Evolutionary conservation across 2,888 invertebrate genomes (phyloP).

Genomic region (Drosophila nigritarsus): DNA sequence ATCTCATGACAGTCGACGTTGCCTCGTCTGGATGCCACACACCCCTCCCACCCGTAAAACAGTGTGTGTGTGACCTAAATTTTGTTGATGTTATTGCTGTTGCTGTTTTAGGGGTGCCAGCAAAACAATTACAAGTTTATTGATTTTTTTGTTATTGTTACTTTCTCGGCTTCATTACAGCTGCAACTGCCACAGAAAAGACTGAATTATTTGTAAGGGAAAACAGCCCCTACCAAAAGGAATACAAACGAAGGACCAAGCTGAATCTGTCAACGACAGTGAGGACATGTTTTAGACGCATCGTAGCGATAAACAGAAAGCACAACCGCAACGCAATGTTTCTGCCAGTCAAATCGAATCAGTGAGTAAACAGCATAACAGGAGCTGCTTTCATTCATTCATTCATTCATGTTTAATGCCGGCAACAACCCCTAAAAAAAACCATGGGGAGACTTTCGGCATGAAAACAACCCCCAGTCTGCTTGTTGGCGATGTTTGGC

Average conservation of each 20-base stretch:
- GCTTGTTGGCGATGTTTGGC: constrained; percentile 31
- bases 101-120: constrained; percentile 15
- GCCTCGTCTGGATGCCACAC: background rate
- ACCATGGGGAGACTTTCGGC: constrained; percentile 26
- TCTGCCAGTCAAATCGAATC: constrained; percentile 84
- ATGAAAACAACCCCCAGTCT: constrained; percentile 58
- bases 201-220: constrained; percentile 32
- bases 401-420: constrained; percentile 29
- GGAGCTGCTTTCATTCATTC: constrained; percentile 23
- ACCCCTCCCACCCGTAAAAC: constrained; percentile 1
- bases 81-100: background rate
- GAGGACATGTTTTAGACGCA: constrained; percentile 46
- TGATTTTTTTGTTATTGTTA: constrained; percentile 58
- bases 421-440: constrained; percentile 51
- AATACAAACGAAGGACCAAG: constrained; percentile 40
- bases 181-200: constrained; percentile 68
- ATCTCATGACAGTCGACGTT: constrained; percentile 58
- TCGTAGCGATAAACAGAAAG: constrained; percentile 9
- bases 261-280: constrained; percentile 7
- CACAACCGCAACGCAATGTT: constrained; percentile 75
- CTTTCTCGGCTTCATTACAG: constrained; percentile 41
- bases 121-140: constrained; percentile 64
- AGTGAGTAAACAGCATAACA: constrained; percentile 79
- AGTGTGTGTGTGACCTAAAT: constrained; percentile 54
- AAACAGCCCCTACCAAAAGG: constrained; percentile 2